Conservation (phyloP, 2,888 invertebrate genomes). For the Euclidia mi region DNA sequence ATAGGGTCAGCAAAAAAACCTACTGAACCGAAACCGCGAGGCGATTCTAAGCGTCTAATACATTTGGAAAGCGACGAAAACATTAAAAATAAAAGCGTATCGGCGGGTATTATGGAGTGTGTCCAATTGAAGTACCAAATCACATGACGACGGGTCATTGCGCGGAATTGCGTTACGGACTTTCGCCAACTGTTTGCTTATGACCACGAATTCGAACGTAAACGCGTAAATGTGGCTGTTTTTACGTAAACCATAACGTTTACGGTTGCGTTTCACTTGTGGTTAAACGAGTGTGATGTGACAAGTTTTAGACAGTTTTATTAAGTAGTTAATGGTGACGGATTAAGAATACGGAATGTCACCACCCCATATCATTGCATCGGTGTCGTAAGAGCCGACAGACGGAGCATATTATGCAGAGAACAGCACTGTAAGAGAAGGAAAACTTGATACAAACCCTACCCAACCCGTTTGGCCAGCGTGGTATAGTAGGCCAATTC, state of each 20-base stretch:
- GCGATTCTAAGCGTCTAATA: conserved; percentile 1
- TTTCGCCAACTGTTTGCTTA: conserved; percentile 44
- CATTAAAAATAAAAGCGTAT: conserved; percentile 52
- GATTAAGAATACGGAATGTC: too few relatives aligned
- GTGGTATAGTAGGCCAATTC: too few relatives aligned
- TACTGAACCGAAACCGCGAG: neutral
- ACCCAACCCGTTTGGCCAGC: too few relatives aligned
- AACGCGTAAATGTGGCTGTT: conserved; percentile 22
- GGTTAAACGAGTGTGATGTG: neutral
- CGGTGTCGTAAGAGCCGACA: too few relatives aligned
- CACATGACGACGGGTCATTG: conserved; percentile 44
- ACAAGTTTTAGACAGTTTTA: too few relatives aligned
- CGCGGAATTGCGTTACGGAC: conserved; percentile 41
- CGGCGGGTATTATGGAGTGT: conserved; percentile 45
- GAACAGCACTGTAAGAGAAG: too few relatives aligned
- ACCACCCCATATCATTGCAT: too few relatives aligned
- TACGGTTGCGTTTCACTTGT: conserved; percentile 11
- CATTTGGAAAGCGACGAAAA: conserved; percentile 46
- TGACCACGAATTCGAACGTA: conserved; percentile 46
- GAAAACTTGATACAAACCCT: too few relatives aligned
- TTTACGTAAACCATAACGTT: conserved; percentile 27
- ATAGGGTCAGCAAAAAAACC: too few relatives aligned
- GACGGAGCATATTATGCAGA: too few relatives aligned
- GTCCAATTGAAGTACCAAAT: conserved; percentile 34
- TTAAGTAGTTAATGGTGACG: too few relatives aligned